phyloP scores from a whole-genome alignment of 2,797 vertebrate genomes.

The Tapera naevia region DNA sequence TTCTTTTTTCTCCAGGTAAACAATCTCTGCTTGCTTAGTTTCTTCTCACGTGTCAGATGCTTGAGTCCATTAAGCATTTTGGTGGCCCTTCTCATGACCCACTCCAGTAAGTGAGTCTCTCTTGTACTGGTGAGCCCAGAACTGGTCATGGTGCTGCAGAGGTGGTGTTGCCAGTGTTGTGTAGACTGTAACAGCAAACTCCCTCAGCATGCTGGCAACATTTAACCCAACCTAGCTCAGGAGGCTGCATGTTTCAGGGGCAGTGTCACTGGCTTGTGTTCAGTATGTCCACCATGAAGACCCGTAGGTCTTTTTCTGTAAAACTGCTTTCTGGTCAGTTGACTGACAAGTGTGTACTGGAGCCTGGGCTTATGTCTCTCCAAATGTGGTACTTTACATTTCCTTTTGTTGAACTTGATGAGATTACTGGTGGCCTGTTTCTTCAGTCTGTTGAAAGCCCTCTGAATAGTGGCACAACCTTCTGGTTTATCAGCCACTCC shows the following conservation, averaged over 20 bases:
- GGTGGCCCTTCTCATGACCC: background rate
- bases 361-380: background rate
- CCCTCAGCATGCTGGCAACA: background rate
- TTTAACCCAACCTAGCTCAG: background rate
- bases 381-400: background rate
- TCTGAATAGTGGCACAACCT: background rate
- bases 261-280: background rate
- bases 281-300: background rate
- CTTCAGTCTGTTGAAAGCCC: background rate
- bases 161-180: background rate
- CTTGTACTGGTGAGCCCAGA: background rate
- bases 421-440: background rate
- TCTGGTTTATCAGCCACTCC: background rate
- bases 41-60: background rate
- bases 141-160: background rate
- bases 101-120: background rate
- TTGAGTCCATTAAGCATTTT: background rate
- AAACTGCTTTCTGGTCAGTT: background rate
- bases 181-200: fast-evolving
- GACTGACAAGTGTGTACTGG: background rate
- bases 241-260: background rate
- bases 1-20: background rate
- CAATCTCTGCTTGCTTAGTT: background rate
- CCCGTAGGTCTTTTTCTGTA: background rate
- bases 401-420: background rate